These are phyloP conservation scores for Leptodirus hochenwartii DNA, from an alignment of 2,888 invertebrate genomes.

Conservation along the genomic window DNA sequence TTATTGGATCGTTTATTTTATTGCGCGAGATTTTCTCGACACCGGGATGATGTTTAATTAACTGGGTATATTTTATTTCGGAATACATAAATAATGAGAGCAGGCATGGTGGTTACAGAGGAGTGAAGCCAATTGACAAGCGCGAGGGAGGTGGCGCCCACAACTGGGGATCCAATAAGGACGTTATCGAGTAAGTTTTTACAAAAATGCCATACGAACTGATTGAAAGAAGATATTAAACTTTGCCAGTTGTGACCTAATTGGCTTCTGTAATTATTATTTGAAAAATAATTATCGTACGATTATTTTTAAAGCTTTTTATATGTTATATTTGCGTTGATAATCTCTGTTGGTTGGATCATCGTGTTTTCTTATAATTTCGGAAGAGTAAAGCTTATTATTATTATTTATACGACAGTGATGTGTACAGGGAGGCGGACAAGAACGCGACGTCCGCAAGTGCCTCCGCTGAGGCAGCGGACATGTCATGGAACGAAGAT, in stretches of 20 bases:
- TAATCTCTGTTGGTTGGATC: too few relatives aligned
- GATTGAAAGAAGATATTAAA: too few relatives aligned
- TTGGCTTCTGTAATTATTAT: too few relatives aligned
- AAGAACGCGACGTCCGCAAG: slow-evolving; percentile 21
- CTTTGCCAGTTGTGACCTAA: too few relatives aligned
- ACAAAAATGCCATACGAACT: too few relatives aligned
- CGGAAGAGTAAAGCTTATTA: too few relatives aligned
- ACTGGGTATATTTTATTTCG: slow-evolving; percentile 13
- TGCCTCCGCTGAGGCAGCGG: slow-evolving; percentile 14
- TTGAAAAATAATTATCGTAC: too few relatives aligned
- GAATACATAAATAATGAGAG: slow-evolving; percentile 25
- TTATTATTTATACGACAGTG: too few relatives aligned
- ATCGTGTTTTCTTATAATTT: too few relatives aligned
- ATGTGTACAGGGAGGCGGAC: slow-evolving; percentile 21
- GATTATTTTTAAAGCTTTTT: slow-evolving; percentile 3
- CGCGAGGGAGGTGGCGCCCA: slow-evolving; percentile 87
- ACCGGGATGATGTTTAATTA: too few relatives aligned
- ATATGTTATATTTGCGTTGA: background rate
- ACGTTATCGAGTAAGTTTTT: slow-evolving; percentile 58
- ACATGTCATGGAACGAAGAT: slow-evolving; percentile 29
- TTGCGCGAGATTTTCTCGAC: too few relatives aligned
- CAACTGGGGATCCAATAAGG: slow-evolving; percentile 90
- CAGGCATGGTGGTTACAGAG: slow-evolving; percentile 38
- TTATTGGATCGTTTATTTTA: too few relatives aligned
- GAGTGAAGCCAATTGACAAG: slow-evolving; percentile 85